A percentile compares a stretch with the other conserved stretches of the same genome.
phyloP scores from a whole-genome alignment of 2,888 invertebrate genomes.

The Cerastis rubricosa region DNA sequence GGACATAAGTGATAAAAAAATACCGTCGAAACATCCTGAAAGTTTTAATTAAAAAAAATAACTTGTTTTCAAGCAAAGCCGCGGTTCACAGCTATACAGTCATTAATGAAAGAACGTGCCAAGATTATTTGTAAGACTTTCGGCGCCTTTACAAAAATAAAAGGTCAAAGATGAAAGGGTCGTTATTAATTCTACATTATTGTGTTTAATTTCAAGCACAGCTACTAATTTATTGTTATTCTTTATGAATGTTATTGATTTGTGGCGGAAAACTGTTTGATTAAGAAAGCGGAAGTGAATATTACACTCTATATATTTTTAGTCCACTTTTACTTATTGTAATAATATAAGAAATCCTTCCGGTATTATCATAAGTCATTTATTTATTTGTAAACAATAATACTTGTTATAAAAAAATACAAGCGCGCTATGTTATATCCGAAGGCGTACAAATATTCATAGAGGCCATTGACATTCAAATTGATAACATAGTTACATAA shows the following conservation, averaged over 20 bases:
- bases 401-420: no score
- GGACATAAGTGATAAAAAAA: neutral
- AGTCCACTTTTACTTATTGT: neutral
- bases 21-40: neutral
- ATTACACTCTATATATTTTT: neutral
- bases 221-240: neutral
- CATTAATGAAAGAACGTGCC: slow-evolving; percentile 18
- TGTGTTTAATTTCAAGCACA: neutral
- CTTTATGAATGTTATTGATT: neutral
- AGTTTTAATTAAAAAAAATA: neutral
- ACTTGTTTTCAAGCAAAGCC: neutral
- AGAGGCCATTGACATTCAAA: no score
- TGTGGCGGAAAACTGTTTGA: neutral
- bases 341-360: no score
- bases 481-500: no score
- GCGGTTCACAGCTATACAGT: neutral
- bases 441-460: no score
- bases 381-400: no score
- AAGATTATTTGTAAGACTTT: slow-evolving; percentile 24
- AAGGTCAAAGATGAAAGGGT: slow-evolving; percentile 36
- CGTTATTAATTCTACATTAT: slow-evolving; percentile 22
- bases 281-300: neutral
- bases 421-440: no score
- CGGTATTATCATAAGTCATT: no score
- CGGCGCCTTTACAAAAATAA: neutral